Conservation (phyloP, 1,140 invertebrate species). For the Eurosta solidaginis region DNA sequence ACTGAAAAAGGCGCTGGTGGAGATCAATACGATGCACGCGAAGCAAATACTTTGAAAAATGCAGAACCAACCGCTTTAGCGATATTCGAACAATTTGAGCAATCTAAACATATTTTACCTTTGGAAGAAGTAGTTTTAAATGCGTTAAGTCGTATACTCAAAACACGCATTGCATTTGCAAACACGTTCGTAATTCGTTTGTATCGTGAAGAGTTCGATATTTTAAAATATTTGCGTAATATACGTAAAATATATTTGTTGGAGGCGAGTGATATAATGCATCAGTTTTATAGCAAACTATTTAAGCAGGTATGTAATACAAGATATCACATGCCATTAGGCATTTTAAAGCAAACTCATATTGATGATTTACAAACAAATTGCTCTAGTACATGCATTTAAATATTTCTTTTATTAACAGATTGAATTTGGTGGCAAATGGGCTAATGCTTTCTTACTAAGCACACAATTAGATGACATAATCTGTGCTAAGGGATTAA, state of each 20-base stretch:
- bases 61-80: neutral
- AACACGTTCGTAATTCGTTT: constrained; percentile 47
- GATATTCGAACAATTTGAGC: constrained; percentile 18
- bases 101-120: neutral
- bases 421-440: constrained; percentile 45
- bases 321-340: too few relatives aligned
- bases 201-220: constrained; percentile 41
- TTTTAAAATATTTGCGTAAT: constrained; percentile 43
- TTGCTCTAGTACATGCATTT: too few relatives aligned
- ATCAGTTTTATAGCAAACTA: constrained; percentile 46
- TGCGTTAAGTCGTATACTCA: constrained; percentile 39
- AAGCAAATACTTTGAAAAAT: neutral
- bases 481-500: constrained; percentile 36
- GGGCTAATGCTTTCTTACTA: constrained; percentile 43
- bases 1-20: neutral
- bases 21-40: neutral
- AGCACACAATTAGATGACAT: constrained; percentile 43
- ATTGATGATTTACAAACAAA: too few relatives aligned
- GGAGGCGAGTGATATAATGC: constrained; percentile 47
- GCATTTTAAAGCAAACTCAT: too few relatives aligned
- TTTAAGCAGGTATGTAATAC: constrained; percentile 39
- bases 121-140: neutral
- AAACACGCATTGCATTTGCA: constrained; percentile 39
- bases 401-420: constrained; percentile 28
- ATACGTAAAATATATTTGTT: constrained; percentile 49